Conservation (phyloP, 2,888 invertebrate genomes). For the Dione juno region DNA sequence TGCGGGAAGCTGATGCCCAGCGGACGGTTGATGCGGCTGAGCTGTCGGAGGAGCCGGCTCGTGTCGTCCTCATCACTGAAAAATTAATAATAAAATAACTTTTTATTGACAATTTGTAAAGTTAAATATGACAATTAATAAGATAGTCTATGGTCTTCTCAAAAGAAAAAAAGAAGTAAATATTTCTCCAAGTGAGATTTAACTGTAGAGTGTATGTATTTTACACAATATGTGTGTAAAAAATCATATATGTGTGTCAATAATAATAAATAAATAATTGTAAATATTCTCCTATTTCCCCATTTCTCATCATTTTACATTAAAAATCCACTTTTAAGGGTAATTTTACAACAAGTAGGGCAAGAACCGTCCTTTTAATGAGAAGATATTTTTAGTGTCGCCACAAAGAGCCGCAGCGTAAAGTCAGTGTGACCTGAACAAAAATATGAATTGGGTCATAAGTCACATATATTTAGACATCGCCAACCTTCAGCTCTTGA, state of each 20-base stretch:
- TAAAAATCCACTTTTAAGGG: neutral
- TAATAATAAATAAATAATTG: too few relatives aligned
- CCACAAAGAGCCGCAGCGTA: constrained; percentile 12
- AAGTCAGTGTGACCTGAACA: constrained; percentile 17
- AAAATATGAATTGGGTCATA: constrained; percentile 31
- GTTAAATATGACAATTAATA: too few relatives aligned
- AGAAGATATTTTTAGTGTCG: constrained; percentile 29
- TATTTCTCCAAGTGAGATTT: too few relatives aligned
- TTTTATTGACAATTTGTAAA: too few relatives aligned
- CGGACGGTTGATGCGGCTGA: constrained; percentile 85
- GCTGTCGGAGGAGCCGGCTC: constrained; percentile 84
- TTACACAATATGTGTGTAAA: neutral
- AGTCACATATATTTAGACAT: constrained; percentile 21
- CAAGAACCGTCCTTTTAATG: constrained; percentile 23
- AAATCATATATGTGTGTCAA: too few relatives aligned
- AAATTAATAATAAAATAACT: constrained; percentile 51
- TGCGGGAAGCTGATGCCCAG: constrained; percentile 87
- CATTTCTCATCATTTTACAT: constrained; percentile 1
- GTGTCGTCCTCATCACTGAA: constrained; percentile 89
- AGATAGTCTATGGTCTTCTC: too few relatives aligned
- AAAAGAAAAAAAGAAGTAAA: too few relatives aligned
- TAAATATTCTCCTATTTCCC: too few relatives aligned
- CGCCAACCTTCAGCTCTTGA: constrained; percentile 29
- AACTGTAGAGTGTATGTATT: too few relatives aligned
- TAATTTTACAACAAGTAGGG: constrained; percentile 7